Evolutionary conservation across 2,797 vertebrate species (phyloP), one percentile per base, ranked within the genome.

Genomic region (Naso thynnoides): DNA sequence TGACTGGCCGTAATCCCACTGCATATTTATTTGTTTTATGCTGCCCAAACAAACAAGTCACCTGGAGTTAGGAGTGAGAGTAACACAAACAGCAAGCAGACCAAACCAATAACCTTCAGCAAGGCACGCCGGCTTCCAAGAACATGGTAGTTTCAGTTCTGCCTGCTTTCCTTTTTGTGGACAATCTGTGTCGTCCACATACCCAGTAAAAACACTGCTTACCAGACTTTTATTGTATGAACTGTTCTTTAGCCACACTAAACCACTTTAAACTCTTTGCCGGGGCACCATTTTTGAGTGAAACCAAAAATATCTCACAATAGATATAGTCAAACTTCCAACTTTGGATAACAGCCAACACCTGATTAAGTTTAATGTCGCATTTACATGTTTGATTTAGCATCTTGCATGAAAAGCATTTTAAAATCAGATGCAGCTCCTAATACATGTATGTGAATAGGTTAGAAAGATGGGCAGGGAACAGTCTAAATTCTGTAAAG

Each of bases 31-130:
- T 73, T 63, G 64, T 26, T 52, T 61, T 62, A 58, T 13, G 1
- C 3, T n/a, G 39, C 31, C 23, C 53, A 78, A 84, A 81, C 64
- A 88, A 86, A 87, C 71, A 71, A 71, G 75, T 68, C 63, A 83
- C 65, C 72, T 65, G 52, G n/a, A 78, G 70, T 75, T 68, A 62
- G 45, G 58, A 61, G 52, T 23, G 65, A 72, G 29, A 61, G 53
- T 18, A 53, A 67, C 33, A 63, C 49, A 50, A 33, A 39, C 45
- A 48, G 49, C 23, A 39, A 50, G 48, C 36, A 55, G 42, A 29
- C 5, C 3, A 4, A 39, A 19, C 53, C 41, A 55, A 21, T 42
- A 27, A 49, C 27, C 36, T 67, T 24, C 36, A 50, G 38, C 52
- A 38, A 39, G 24, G 10, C 18, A 36, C 21, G 24, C 9, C 19